Evolutionary conservation across 1,140 invertebrate species (phyloP), one percentile per base, ranked within the genome.

Genomic region (Cherax quadricarinatus): DNA sequence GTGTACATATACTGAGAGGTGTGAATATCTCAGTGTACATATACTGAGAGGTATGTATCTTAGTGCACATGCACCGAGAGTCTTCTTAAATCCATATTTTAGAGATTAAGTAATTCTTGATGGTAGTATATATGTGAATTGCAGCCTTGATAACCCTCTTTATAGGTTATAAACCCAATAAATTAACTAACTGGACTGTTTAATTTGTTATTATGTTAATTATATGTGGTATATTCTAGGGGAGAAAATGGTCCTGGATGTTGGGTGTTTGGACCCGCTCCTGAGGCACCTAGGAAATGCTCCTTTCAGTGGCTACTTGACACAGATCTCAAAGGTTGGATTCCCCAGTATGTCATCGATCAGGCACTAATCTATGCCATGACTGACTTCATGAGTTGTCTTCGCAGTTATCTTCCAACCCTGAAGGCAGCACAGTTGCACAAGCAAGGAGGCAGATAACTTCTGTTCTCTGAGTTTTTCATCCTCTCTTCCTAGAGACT

Each of bases 181-280:
- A 41, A 41, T 41, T 41, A 41, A 41, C 30, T 41, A 41, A 41
- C 30, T 41, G 2, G 30, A 41, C 30, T 41, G 14, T 57, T 9
- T 57, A 57, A 57, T 57, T 57, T 57, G 9, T 57, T 57, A 57
- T 10, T 57, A 57, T 14, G 2, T 66, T 21, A 66, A 21, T 66
- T 66, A 66, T 66, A 21, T 66, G 6, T 21, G 21, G 12, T 21
- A 3, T 66, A 14, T 66, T 66, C 70, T 75, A 95, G 95, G 91
- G 95, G 95, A 21, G 95, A 95, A 88, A 95, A 95, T 94, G 95
- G 95, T 2, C 94, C 95, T 4, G 94, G 95, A 73, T 95, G 94
- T 51, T 95, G 94, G 94, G 93, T 94, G 9, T 94, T 95, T 87
- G 92, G 93, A 14, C 93, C 94, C 21, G 88, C 94, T 21, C 89